A percentile compares a stretch with the other conserved stretches of the same genome.
Evolutionary conservation across 2,888 invertebrate species (phyloP).

Genomic region (Cryptocephalus primarius): DNA sequence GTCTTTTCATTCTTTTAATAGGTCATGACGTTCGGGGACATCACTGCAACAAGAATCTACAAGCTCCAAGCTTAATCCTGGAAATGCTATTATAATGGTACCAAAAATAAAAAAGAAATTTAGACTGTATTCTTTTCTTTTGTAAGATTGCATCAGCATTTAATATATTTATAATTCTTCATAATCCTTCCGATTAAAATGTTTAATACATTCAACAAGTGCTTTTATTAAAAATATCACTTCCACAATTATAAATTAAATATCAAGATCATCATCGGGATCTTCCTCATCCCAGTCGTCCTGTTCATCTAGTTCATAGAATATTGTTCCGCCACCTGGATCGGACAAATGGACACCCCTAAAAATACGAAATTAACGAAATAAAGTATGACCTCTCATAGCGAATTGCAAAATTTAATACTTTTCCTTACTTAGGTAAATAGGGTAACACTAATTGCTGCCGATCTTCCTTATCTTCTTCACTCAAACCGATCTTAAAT

Average conservation of each 20-base stretch:
- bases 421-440: constrained; percentile 33
- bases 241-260: too few species aligned
- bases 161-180: too few species aligned
- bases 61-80: constrained; percentile 21
- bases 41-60: constrained; percentile 26
- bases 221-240: too few species aligned
- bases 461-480: constrained; percentile 47
- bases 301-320: constrained; percentile 64
- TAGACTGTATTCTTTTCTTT: too few species aligned
- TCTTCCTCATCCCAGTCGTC: constrained; percentile 83
- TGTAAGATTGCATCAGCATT: too few species aligned
- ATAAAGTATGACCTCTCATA: background rate
- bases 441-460: constrained; percentile 48
- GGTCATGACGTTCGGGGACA: constrained; percentile 23
- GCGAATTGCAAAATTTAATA: background rate
- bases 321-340: constrained; percentile 47
- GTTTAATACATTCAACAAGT: too few species aligned
- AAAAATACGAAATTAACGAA: constrained; percentile 12
- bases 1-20: constrained; percentile 13
- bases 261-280: constrained; percentile 75
- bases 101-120: too few species aligned
- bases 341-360: constrained; percentile 10
- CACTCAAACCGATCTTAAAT: constrained; percentile 54
- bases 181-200: too few species aligned
- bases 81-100: too few species aligned